Evolutionary conservation across 2,113 vertebrate genomes (phyloP).

Genomic region (Planiliza haematocheilus): DNA sequence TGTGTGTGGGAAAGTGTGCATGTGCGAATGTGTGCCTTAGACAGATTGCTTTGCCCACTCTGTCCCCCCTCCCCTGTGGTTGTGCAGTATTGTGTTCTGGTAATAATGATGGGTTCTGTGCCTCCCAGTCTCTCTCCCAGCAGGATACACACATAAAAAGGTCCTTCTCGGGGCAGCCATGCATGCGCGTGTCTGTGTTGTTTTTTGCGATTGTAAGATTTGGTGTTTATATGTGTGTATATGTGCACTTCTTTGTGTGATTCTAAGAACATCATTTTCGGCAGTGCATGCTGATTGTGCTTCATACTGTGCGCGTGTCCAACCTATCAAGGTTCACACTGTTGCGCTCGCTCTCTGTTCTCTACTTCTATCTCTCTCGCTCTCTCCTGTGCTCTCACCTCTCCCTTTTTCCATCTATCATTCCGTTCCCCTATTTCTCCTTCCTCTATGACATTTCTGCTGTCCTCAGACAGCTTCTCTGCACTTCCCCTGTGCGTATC

Average conservation of each 20-base stretch:
- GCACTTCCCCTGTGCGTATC: conserved; percentile 16
- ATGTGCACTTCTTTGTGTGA: conserved; percentile 36
- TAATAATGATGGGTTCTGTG: conserved; percentile 77
- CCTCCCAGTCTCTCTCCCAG: conserved; percentile 73
- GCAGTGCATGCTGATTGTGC: conserved; percentile 76
- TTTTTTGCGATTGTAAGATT: conserved; percentile 19
- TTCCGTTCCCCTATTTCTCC: conserved; percentile 47
- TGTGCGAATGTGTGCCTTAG: conserved; percentile 37
- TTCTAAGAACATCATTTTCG: conserved; percentile 70
- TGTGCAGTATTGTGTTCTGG: conserved; percentile 77
- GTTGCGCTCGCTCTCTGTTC: conserved; percentile 54
- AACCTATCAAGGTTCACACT: conserved; percentile 82
- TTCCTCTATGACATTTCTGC: conserved; percentile 60
- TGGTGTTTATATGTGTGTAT: conserved; percentile 17
- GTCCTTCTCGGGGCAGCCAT: conserved; percentile 51
- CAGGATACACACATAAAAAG: conserved; percentile 72
- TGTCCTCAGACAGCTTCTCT: conserved; percentile 48
- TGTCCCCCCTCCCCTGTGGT: conserved; percentile 54
- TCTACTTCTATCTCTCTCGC: conserved; percentile 23
- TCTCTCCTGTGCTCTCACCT: conserved; percentile 20
- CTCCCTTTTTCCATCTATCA: conserved; percentile 50
- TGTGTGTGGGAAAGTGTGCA: conserved; percentile 23
- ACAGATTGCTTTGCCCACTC: conserved; percentile 70
- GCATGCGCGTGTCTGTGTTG: conserved; percentile 24
- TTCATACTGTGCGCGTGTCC: conserved; percentile 74